A percentile compares a stretch with the other conserved stretches of the same genome.
Evolutionary conservation across 2,113 vertebrate species (phyloP).

Genomic region (Lophius piscatorius): DNA sequence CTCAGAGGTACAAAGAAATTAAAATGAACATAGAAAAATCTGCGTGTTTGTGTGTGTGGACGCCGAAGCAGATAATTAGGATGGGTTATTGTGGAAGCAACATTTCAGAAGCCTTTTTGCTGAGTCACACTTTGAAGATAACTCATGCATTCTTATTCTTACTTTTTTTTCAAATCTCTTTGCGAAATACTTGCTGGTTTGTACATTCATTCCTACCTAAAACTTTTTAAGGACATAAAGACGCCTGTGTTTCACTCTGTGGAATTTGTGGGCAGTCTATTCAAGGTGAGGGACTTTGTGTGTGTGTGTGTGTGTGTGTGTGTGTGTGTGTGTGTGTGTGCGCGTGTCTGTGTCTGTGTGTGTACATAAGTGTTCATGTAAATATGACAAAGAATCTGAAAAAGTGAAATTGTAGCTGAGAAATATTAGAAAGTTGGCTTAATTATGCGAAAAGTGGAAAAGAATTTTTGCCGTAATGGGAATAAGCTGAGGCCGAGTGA

Average conservation of each 20-base stretch:
- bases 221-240: constrained; percentile 16
- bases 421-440: neutral
- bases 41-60: neutral
- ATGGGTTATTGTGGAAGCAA: constrained; percentile 34
- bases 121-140: too few relatives aligned
- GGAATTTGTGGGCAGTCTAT: too few relatives aligned
- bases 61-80: constrained; percentile 45
- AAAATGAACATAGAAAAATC: constrained; percentile 14
- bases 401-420: neutral
- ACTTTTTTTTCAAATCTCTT: neutral
- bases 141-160: neutral
- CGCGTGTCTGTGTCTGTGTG: neutral
- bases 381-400: neutral
- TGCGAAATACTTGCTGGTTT: too few relatives aligned
- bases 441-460: constrained; percentile 8
- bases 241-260: constrained; percentile 23
- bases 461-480: neutral
- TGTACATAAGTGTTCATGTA: neutral
- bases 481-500: constrained; percentile 1
- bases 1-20: constrained; percentile 62
- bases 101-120: constrained; percentile 46
- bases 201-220: constrained; percentile 5
- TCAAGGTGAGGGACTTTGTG: too few relatives aligned
- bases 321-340: neutral
- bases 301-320: too few relatives aligned